Conservation (phyloP, 2,113 vertebrate species). For the Gallinago paraguaiae region DNA sequence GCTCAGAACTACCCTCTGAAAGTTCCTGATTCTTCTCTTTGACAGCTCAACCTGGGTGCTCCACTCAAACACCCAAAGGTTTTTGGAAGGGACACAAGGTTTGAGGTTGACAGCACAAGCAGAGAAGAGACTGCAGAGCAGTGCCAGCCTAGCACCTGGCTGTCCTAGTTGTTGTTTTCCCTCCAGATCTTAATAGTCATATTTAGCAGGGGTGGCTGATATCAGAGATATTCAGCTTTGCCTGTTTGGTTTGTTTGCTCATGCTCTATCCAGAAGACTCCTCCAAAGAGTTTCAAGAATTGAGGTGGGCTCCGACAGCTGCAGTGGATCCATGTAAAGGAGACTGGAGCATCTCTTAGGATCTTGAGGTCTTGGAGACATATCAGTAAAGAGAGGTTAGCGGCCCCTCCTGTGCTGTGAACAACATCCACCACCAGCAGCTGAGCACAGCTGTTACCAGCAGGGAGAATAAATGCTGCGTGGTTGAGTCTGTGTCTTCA, state of each 20-base stretch:
- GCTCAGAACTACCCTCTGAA: not conserved
- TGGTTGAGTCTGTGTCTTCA: not conserved
- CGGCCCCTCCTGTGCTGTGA: not conserved
- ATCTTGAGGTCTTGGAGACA: not conserved
- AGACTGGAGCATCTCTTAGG: not conserved
- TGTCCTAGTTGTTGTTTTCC: not conserved
- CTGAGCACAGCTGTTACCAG: not conserved
- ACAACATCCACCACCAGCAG: not conserved
- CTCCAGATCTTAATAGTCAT: not conserved
- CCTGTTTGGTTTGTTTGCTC: not conserved
- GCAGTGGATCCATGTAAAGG: not conserved
- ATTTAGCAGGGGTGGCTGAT: not conserved
- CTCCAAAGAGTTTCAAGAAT: not conserved
- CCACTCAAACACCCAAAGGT: no score
- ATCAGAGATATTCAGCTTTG: not conserved
- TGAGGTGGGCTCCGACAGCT: not conserved
- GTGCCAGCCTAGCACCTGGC: not conserved
- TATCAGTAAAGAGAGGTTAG: not conserved
- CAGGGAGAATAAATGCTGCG: not conserved
- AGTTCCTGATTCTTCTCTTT: not conserved
- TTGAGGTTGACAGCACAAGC: not conserved
- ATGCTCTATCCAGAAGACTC: not conserved
- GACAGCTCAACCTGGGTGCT: not conserved
- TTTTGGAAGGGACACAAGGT: not conserved
- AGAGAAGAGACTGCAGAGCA: not conserved